These are phyloP conservation scores for Ceratotherium simum DNA, from an alignment of 2,113 vertebrate species.

Conservation along the genomic window DNA sequence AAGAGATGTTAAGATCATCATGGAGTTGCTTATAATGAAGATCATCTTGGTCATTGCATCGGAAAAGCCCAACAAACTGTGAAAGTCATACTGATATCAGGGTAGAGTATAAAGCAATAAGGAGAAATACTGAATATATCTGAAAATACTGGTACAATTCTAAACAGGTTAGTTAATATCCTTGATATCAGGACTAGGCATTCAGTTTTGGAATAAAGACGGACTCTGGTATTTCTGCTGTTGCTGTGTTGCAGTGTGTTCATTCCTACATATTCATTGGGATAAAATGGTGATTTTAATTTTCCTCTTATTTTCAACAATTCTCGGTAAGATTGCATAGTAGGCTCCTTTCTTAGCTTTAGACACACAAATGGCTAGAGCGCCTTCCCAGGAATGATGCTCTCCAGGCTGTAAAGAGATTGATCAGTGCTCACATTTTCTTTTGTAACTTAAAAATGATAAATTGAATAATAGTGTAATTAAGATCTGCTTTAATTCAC, in stretches of 20 bases:
- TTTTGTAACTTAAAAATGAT: conserved; percentile 64
- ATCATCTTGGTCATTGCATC: background rate
- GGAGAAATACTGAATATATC: background rate
- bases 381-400: background rate
- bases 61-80: background rate
- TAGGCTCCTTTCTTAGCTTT: background rate
- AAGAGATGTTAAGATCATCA: background rate
- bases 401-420: background rate
- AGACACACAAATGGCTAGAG: background rate
- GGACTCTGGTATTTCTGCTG: background rate
- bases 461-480: conserved; percentile 61
- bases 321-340: background rate
- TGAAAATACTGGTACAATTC: background rate
- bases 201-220: background rate
- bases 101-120: background rate
- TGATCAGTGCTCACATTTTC: conserved; percentile 1
- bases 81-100: background rate
- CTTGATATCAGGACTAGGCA: background rate
- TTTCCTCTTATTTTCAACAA: background rate
- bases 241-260: background rate
- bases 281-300: background rate
- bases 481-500: conserved; percentile 61
- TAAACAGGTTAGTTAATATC: background rate
- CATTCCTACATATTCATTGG: background rate
- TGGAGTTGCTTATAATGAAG: background rate